Evolutionary conservation across 1,140 invertebrate species (phyloP).

Genomic region (Archivesica marissinica): DNA sequence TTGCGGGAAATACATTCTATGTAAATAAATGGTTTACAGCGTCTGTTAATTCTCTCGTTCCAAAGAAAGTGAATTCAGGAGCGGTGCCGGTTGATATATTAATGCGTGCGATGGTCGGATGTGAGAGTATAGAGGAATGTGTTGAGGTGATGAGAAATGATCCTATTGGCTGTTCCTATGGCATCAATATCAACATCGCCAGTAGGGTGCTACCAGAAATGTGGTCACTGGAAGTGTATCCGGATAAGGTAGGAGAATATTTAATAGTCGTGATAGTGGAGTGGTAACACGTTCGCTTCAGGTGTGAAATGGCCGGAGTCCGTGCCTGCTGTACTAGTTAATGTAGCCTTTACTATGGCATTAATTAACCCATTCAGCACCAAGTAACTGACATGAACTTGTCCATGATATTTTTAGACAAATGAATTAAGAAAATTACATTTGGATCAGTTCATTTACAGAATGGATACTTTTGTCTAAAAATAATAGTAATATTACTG

Average conservation of each 20-base stretch:
- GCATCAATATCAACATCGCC: slow-evolving; percentile 46
- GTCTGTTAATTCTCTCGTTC: slow-evolving; percentile 20
- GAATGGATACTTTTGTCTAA: too few species aligned
- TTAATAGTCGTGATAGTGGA: too few species aligned
- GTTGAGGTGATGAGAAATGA: slow-evolving; percentile 3
- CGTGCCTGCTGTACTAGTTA: too few species aligned
- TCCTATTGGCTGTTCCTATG: slow-evolving; percentile 44
- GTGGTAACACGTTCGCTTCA: too few species aligned
- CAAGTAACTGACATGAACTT: too few species aligned
- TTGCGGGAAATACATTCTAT: slow-evolving; percentile 25
- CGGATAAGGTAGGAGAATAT: slow-evolving; percentile 16
- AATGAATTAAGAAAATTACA: too few species aligned
- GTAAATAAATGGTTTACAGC: slow-evolving; percentile 28
- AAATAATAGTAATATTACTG: too few species aligned
- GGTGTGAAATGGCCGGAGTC: too few species aligned
- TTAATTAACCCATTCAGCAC: too few species aligned
- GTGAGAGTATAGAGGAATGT: slow-evolving; percentile 44
- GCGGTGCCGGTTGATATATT: slow-evolving; percentile 14
- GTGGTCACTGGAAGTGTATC: slow-evolving; percentile 49
- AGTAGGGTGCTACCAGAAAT: not conserved
- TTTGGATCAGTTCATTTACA: too few species aligned
- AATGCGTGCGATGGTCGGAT: slow-evolving; percentile 10
- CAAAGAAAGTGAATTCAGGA: not conserved
- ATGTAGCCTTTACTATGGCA: too few species aligned
- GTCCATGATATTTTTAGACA: too few species aligned